Base-by-base conservation (phyloP, 2,113 vertebrate genomes). In the Alethe diademata region DNA sequence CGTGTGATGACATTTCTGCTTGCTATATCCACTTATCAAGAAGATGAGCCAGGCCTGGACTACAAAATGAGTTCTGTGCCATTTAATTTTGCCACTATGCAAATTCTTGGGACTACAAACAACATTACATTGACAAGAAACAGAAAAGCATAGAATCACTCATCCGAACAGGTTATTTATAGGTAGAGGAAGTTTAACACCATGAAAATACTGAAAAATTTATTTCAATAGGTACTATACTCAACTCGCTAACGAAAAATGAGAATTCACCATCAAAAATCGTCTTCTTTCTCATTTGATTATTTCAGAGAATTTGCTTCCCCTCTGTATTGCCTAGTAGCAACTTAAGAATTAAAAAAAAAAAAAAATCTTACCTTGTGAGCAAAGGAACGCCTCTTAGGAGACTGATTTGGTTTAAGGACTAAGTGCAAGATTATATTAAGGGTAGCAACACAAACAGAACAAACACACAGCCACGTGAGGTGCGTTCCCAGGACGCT, bases 401-500 rank as follows among this genome's bases (percentile, higher is more conserved):
- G 95, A 58, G 98, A 97, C 73, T 97, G 92, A 88, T 98, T 98
- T 81, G 99, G 94, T 35, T 98, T 99, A 35, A 99, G 96, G 65
- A 98, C 93, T 97, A 98, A 98, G 97, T 98, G 98, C 65, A 99
- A 97, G 53, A 97, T 42, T 42, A 99, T 62, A 78, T 97, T 99
- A 94, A 98, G 92, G 24, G 96, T 45, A 45, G 97, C 95, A 58
- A 99, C 98, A 20, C 90, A 97, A 3, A 88, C 95, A 73, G 98
- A 98, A 92, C 98, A 99, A 38, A 98, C 81, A 85, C 98, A 98
- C 43, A 99, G 79, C 99, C 99, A 99, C 3, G 96, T 54, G 79
- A 99, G 96, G 96, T 99, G 99, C 3, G 98, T 98, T 29, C 98
- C 98, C 94, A 99, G 96, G 36, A 99, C 91, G 0, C 99, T 98